These are phyloP conservation scores for Chinchilla lanigera DNA, from an alignment of 2,113 vertebrate genomes.

Conservation along the genomic window DNA sequence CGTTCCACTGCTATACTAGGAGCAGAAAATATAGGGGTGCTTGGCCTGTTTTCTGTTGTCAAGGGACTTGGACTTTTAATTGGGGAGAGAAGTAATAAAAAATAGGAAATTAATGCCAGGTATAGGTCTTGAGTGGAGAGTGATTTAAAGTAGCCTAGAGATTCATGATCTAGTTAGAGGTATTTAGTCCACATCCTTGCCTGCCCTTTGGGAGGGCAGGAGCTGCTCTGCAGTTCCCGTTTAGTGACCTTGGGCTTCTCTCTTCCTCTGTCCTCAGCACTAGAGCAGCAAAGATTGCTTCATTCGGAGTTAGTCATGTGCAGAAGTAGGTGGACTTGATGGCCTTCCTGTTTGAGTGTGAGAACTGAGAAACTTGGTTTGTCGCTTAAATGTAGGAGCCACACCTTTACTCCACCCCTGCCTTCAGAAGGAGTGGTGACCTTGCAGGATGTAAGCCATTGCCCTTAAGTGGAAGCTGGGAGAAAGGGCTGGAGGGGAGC, in stretches of 20 bases:
- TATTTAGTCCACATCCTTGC: fast-evolving
- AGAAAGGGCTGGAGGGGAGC: too few relatives aligned
- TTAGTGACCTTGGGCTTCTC: not conserved
- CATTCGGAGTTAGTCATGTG: constrained; percentile 41
- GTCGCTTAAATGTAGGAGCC: not conserved
- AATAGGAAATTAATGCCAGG: not conserved
- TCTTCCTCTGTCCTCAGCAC: not conserved
- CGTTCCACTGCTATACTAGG: not conserved
- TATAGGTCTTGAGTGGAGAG: not conserved
- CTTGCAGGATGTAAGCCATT: not conserved
- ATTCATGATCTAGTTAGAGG: not conserved
- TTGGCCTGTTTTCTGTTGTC: not conserved
- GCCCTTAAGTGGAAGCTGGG: not conserved
- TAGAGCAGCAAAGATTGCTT: constrained; percentile 34
- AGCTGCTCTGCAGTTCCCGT: not conserved
- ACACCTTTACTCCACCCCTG: not conserved
- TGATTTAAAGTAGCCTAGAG: not conserved
- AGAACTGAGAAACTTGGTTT: not conserved
- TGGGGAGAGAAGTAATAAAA: constrained; percentile 8
- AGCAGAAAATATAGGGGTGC: not conserved
- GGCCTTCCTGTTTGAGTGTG: constrained; percentile 68
- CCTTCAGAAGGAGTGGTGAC: not conserved
- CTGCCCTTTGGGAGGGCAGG: not conserved
- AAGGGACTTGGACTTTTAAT: not conserved
- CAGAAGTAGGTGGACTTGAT: not conserved